These are phyloP conservation scores for Rutilus rutilus DNA, from an alignment of 2,113 vertebrate genomes.

Conservation along the genomic window DNA sequence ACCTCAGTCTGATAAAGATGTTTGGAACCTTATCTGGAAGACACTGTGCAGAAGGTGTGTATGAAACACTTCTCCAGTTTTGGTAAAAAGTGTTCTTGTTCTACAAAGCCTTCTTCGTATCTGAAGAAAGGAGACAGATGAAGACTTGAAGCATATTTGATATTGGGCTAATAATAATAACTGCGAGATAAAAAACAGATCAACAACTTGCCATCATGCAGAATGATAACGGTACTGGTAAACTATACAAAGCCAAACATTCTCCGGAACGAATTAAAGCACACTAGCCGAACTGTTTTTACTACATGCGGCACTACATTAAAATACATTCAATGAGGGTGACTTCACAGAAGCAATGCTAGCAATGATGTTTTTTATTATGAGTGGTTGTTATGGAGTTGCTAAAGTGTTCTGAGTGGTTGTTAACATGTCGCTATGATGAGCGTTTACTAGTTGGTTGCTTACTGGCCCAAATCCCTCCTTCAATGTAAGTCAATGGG, in stretches of 20 bases:
- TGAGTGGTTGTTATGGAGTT: background rate
- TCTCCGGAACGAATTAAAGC: background rate
- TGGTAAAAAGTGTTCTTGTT: slow-evolving; percentile 5
- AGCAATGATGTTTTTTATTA: background rate
- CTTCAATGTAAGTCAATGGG: background rate
- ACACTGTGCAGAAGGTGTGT: slow-evolving; percentile 33
- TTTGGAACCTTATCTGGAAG: slow-evolving; percentile 34
- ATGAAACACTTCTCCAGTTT: background rate
- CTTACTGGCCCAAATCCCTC: no score
- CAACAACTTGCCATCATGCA: background rate
- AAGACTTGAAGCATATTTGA: background rate
- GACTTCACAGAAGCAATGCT: background rate
- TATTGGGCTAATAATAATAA: slow-evolving; percentile 10
- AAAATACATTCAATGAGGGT: background rate
- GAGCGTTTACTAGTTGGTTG: background rate
- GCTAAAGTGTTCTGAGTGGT: background rate
- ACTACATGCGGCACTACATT: background rate
- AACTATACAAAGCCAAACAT: background rate
- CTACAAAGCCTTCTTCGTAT: background rate
- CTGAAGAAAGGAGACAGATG: background rate
- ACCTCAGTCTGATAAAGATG: slow-evolving; percentile 25
- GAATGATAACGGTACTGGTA: background rate
- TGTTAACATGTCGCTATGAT: background rate
- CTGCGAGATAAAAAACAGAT: background rate
- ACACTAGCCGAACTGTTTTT: background rate